Evolutionary conservation across 1,140 invertebrate genomes (phyloP).

Genomic region (Kradibia gibbosae): DNA sequence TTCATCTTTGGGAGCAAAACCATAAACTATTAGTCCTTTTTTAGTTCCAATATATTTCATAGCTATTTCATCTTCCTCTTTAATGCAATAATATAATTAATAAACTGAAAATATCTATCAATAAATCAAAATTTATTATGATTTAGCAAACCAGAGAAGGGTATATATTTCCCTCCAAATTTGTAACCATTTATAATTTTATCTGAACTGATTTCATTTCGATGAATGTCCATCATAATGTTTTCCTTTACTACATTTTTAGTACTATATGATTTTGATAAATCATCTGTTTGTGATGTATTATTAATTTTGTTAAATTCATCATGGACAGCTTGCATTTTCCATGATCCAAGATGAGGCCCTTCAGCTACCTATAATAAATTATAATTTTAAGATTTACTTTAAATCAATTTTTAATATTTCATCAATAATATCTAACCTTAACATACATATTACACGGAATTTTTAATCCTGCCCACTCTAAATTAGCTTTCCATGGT

Average conservation of each 20-base stretch:
- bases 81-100: slow-evolving; percentile 29
- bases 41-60: slow-evolving; percentile 38
- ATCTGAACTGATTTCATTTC: slow-evolving; percentile 39
- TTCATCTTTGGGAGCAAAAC: slow-evolving; percentile 46
- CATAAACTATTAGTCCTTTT: slow-evolving; percentile 52
- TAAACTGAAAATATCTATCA: background rate
- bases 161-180: slow-evolving; percentile 56
- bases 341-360: slow-evolving; percentile 35
- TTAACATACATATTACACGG: slow-evolving; percentile 52
- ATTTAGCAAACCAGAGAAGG: slow-evolving; percentile 38
- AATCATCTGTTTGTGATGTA: background rate
- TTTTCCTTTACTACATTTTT: slow-evolving; percentile 30
- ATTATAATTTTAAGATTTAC: background rate
- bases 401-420: slow-evolving; percentile 7
- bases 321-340: background rate
- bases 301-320: background rate
- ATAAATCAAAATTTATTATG: slow-evolving; percentile 4
- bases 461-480: slow-evolving; percentile 51
- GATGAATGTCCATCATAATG: slow-evolving; percentile 46
- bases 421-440: slow-evolving; percentile 41
- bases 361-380: slow-evolving; percentile 34
- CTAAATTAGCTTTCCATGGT: slow-evolving; percentile 51
- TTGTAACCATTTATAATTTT: slow-evolving; percentile 57
- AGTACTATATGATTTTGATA: background rate
- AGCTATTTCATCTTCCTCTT: slow-evolving; percentile 51